Base-by-base conservation (phyloP, 2,888 invertebrate species). In the Cyclophora albipunctata region DNA sequence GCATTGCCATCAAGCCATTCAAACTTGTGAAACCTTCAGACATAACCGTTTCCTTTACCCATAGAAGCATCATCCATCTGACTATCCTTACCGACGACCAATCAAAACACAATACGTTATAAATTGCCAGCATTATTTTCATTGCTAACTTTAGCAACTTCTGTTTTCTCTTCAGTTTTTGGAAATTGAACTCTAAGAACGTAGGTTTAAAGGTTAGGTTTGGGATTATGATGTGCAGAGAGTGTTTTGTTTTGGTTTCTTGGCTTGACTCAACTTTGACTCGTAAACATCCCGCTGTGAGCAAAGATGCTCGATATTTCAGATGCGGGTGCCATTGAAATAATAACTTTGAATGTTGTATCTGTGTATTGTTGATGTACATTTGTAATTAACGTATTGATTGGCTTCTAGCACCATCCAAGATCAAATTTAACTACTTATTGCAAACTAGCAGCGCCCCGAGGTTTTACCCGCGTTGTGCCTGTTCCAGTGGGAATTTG, bases 21-120 rank as follows among this genome's bases (percentile, higher is more conserved):
- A 73, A 83, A 83, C 76, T 77, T 77, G 64, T 69, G 54, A 60
- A 74, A 70, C 68, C 75, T 75, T 74, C 72, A 75, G 74, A 77
- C 81, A 84, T 83, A 81, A 81, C 82, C 81, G 80, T 84, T 82
- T 81, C 78, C 79, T 75, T 66, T 66, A 76, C 66, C 68, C 81
- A 75, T 80, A 75, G 65, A 69, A 70, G 62, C 64, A 64, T 67
- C 75, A 81, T 82, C 75, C 75, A 73, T 81, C 73, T 69, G 78
- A 79, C 84, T 78, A 80, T 77, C 73, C 73, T 74, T 78, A 84
- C 82, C 72, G 75, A 63, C 67, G 70, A 59, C 58, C 82, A 81
- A 87, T 88, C 87, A 86, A 84, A 86, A 81, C 78, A 88, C 87
- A 88, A 88, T 87, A 84, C 84, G 77, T 84, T 85, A 86, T 85